Base-by-base conservation (phyloP, 2,797 vertebrate species). In the Semotilus atromaculatus region DNA sequence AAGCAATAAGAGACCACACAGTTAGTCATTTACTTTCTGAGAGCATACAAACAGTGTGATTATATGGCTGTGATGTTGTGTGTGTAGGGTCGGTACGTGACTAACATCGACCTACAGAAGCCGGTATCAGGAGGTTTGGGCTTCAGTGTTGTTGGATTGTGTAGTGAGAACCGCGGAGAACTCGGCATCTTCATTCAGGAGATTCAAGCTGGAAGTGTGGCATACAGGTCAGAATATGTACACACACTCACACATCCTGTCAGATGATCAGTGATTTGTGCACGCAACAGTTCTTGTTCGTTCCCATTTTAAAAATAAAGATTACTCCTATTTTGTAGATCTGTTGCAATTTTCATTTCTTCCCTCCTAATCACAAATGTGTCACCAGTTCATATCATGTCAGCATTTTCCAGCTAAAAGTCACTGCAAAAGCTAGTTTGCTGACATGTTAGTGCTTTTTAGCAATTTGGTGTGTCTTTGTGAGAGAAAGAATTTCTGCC, bases 101-200 rank as follows among this genome's bases (percentile, higher is more conserved):
- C 96, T 38, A 94, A 95, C 0, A 93, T 97, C 88, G 97, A 99
- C 62, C 96, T 99, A 81, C 90, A 93, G 88, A 99, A 99, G 88
- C 97, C 98, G 9, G 21, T 80, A 14, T 96, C 95, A 51, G 97
- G 97, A 67, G 97, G 98, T 74, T 95, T 99, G 19, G 98, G 98
- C 48, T 99, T 99, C 92, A 99, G 98, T 77, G 98, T 99, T 23
- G 97, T 99, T 82, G 98, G 98, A 60, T 93, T 99, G 1, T 96
- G 97, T 88, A 99, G 97, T 79, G 98, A 99, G 90, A 97, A 98
- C 93, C 95, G 96, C 18, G 98, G 98, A 18, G 98, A 99, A 86
- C 94, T 99, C 21, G 98, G 98, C 78, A 99, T 99, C 93, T 99
- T 99, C 91, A 96, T 99, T 45, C 98, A 99, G 91, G 98, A 99